Conservation (phyloP, 2,888 invertebrate species). For the Tineola bisselliella region DNA sequence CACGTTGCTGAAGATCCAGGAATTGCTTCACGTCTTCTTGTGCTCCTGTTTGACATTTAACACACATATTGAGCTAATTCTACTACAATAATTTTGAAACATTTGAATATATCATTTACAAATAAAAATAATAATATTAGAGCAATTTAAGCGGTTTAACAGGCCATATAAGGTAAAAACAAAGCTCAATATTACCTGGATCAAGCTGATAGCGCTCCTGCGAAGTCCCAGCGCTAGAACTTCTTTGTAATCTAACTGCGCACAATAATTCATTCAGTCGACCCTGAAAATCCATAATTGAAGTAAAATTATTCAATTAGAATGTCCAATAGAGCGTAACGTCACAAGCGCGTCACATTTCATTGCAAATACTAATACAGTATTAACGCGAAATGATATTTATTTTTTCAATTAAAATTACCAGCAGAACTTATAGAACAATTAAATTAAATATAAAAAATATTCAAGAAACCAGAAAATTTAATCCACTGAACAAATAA, state of each 20-base stretch:
- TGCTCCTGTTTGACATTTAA: slow-evolving; percentile 43
- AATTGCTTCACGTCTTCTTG: slow-evolving; percentile 81
- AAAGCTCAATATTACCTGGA: slow-evolving; percentile 39
- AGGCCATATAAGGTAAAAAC: neutral
- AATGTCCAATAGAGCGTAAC: neutral
- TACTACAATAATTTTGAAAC: no score
- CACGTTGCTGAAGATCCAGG: slow-evolving; percentile 86
- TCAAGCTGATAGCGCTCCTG: slow-evolving; percentile 85
- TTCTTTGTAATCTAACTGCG: slow-evolving; percentile 80
- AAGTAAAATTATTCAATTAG: slow-evolving; percentile 8
- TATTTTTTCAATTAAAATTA: no score
- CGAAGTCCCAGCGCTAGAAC: slow-evolving; percentile 66
- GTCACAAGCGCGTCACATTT: neutral
- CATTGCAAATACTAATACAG: no score
- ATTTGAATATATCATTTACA: no score
- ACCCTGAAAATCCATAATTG: slow-evolving; percentile 66
- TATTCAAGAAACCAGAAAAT: no score
- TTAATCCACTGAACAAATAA: no score
- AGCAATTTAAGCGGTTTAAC: no score
- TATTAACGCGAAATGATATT: no score
- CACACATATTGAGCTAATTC: no score
- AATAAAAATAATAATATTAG: no score
- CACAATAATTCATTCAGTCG: slow-evolving; percentile 90
- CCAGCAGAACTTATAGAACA: no score
- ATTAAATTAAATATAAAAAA: no score